A percentile compares a stretch with the other conserved stretches of the same genome.
These are phyloP conservation scores for Danio choprae DNA, from an alignment of 2,797 vertebrate genomes.

Conservation along the genomic window DNA sequence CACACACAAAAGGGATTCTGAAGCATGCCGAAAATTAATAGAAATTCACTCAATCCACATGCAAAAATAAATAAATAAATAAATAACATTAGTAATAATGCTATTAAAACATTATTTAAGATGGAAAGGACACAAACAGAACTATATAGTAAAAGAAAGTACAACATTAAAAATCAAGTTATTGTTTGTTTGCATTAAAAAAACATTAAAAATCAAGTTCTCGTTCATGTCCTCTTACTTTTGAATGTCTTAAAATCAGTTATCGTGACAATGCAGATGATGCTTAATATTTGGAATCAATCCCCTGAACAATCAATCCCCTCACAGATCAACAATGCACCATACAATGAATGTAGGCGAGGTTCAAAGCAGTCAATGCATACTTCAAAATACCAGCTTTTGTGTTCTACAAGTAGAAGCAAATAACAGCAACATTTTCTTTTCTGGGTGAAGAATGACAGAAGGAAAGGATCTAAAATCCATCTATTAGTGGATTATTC, in stretches of 20 bases:
- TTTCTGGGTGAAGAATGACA: not conserved
- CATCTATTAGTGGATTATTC: not conserved
- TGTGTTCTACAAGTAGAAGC: not conserved
- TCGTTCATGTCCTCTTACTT: no score
- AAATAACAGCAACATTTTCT: not conserved
- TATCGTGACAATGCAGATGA: no score
- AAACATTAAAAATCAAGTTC: no score
- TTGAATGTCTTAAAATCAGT: no score
- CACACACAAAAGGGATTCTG: slow-evolving; percentile 24
- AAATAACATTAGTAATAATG: no score
- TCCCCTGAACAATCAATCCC: no score
- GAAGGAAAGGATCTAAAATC: not conserved
- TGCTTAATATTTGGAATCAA: no score
- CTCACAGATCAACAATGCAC: no score
- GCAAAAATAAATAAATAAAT: not conserved
- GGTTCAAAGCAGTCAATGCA: not conserved
- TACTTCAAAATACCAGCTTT: not conserved
- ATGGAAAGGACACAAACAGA: not conserved
- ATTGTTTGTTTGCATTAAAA: no score
- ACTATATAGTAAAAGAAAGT: no score
- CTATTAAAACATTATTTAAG: no score
- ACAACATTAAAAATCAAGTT: no score
- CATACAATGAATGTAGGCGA: not conserved
- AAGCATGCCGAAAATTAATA: slow-evolving; percentile 18
- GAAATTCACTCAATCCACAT: not conserved